Conservation (phyloP, 92 coral and sea anemone genomes). For the Zoanthus solanderi region DNA sequence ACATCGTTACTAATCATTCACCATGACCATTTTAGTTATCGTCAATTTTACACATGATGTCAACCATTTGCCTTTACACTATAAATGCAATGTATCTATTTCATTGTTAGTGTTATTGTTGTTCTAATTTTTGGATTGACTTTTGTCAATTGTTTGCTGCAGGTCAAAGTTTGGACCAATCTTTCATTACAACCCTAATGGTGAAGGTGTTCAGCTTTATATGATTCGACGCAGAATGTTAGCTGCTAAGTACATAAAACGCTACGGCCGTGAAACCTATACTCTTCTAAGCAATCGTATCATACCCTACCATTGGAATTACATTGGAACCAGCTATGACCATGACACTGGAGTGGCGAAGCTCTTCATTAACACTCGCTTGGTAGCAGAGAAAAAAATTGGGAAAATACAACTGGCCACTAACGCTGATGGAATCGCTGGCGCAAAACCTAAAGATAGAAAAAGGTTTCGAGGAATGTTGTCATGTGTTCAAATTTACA, state of each 20-base stretch:
- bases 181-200: slow-evolving; percentile 83
- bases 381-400: slow-evolving; percentile 62
- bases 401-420: slow-evolving; percentile 83
- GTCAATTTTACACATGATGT: neutral
- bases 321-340: slow-evolving; percentile 74
- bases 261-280: slow-evolving; percentile 74
- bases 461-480: slow-evolving; percentile 71
- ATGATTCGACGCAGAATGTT: slow-evolving; percentile 64
- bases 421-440: slow-evolving; percentile 77
- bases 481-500: slow-evolving; percentile 81
- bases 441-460: slow-evolving; percentile 71
- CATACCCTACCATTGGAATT: slow-evolving; percentile 70
- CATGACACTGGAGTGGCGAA: slow-evolving; percentile 70
- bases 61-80: neutral
- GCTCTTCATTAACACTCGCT: slow-evolving; percentile 67
- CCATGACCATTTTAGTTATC: too few relatives aligned
- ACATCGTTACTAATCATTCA: neutral
- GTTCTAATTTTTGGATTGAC: neutral
- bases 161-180: slow-evolving; percentile 73
- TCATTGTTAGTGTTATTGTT: neutral
- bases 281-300: slow-evolving; percentile 58
- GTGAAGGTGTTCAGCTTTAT: slow-evolving; percentile 85
- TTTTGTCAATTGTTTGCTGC: neutral
- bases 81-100: neutral
- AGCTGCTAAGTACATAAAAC: slow-evolving; percentile 69